A percentile compares a stretch with the other conserved stretches of the same genome.
Conservation (phyloP, 2,113 vertebrate species). For the Campylorhamphus procurvoides region DNA sequence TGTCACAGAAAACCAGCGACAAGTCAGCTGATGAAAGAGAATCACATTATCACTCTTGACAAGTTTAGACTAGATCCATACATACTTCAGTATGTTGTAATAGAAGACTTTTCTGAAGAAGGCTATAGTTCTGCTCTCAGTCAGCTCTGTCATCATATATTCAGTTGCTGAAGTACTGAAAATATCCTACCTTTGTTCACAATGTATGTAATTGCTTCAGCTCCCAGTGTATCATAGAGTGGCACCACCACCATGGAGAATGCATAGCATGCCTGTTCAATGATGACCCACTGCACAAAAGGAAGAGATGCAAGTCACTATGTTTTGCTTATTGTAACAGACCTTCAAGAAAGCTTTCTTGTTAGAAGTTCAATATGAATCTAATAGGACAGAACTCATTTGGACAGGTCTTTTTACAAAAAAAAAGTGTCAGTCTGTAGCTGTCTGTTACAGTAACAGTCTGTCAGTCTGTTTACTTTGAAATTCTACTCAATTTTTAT, state of each 20-base stretch:
- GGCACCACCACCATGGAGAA: conserved; percentile 94
- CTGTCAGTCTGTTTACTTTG: background rate
- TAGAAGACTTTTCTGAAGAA: background rate
- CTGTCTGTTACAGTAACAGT: no score
- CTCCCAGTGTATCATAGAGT: conserved; percentile 92
- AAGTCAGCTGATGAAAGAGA: conserved; percentile 75
- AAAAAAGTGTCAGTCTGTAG: background rate
- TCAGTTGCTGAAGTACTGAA: background rate
- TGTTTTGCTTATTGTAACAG: background rate
- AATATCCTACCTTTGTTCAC: conserved; percentile 86
- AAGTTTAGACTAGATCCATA: background rate
- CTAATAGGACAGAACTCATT: background rate
- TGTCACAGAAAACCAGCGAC: conserved; percentile 90
- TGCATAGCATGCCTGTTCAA: conserved; percentile 90
- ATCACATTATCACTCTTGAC: background rate
- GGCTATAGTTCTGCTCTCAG: background rate
- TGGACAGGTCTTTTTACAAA: background rate
- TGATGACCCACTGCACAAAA: conserved; percentile 88
- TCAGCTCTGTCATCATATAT: background rate
- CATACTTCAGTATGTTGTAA: background rate
- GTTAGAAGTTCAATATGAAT: no score
- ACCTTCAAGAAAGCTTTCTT: background rate
- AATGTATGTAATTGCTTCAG: conserved; percentile 87
- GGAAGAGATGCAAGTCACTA: background rate
- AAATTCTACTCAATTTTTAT: background rate